phyloP scores from a whole-genome alignment of 2,888 invertebrate genomes.

The Coenonympha arcania region DNA sequence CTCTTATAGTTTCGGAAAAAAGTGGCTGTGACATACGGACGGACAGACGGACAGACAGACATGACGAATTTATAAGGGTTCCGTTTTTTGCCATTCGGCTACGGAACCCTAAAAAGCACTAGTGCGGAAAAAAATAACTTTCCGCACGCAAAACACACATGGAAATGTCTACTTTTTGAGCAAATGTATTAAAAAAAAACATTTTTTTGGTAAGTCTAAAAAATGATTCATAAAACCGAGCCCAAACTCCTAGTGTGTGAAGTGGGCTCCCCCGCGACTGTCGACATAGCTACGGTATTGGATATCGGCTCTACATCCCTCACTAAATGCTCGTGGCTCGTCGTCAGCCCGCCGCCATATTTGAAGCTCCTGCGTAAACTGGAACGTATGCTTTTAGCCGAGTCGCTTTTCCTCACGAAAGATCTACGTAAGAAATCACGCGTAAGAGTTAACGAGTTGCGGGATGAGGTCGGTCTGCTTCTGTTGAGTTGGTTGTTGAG shows the following conservation, averaged over 20 bases:
- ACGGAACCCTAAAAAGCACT: too few relatives aligned
- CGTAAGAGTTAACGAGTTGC: conserved; percentile 52
- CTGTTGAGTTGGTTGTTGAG: not conserved
- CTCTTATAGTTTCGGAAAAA: too few relatives aligned
- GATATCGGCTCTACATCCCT: conserved; percentile 76
- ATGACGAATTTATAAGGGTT: too few relatives aligned
- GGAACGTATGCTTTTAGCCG: conserved; percentile 60
- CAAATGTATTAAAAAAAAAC: too few relatives aligned
- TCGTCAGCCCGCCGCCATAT: conserved; percentile 57
- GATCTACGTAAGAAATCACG: conserved; percentile 57
- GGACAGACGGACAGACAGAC: too few relatives aligned
- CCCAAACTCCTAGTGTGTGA: conserved; percentile 47
- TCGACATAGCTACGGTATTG: conserved; percentile 65
- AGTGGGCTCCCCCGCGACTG: conserved; percentile 46
- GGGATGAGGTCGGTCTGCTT: conserved; percentile 40
- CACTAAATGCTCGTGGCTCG: conserved; percentile 76
- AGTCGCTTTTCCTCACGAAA: conserved; percentile 60
- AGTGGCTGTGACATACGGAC: too few relatives aligned
- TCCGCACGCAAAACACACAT: too few relatives aligned
- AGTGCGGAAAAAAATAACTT: too few relatives aligned
- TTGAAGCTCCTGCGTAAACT: conserved; percentile 61
- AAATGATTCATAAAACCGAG: conserved; percentile 51
- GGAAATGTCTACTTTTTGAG: too few relatives aligned
- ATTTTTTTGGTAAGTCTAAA: too few relatives aligned
- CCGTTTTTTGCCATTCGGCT: too few relatives aligned